These are phyloP conservation scores for Channa argus DNA, from an alignment of 2,113 vertebrate genomes.

Conservation along the genomic window DNA sequence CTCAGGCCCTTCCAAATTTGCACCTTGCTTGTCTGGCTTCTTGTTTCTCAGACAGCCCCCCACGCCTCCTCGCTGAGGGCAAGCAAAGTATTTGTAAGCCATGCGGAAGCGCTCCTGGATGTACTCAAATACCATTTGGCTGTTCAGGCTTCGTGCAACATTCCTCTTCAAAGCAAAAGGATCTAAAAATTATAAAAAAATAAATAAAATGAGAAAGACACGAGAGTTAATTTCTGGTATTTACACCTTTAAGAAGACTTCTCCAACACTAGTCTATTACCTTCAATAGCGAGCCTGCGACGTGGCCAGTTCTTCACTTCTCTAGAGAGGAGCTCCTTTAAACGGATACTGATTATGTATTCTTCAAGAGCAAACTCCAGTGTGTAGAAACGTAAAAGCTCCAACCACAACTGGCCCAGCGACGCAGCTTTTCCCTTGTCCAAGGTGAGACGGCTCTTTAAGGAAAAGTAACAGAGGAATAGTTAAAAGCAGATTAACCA, in stretches of 20 bases:
- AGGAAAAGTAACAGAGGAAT: not conserved
- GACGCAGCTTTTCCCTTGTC: constrained; percentile 81
- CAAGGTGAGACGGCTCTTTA: constrained; percentile 87
- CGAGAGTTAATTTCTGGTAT: not conserved
- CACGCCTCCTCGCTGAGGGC: constrained; percentile 88
- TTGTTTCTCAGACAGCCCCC: constrained; percentile 29
- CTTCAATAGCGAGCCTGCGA: constrained; percentile 96
- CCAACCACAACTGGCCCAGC: constrained; percentile 95
- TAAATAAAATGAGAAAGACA: not conserved
- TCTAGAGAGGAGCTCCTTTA: constrained; percentile 91
- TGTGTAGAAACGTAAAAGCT: constrained; percentile 97
- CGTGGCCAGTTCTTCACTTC: constrained; percentile 98
- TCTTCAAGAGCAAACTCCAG: constrained; percentile 98
- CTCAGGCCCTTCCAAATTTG: not conserved
- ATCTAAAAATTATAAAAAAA: constrained; percentile 78
- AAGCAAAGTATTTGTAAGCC: constrained; percentile 97
- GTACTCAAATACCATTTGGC: constrained; percentile 99
- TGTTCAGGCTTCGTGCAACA: constrained; percentile 96
- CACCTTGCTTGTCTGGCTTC: constrained; percentile 23
- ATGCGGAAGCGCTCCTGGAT: constrained; percentile 96
- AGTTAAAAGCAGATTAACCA: not conserved
- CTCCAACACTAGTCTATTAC: constrained; percentile 70
- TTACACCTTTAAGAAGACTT: not conserved
- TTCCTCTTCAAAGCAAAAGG: constrained; percentile 98
- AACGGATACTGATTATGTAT: constrained; percentile 94